Percentiles rank a stretch among this genome's conserved stretches.
These are phyloP conservation scores for Apodemus agrarius DNA, from an alignment of 2,797 vertebrate species.

Conservation along the genomic window DNA sequence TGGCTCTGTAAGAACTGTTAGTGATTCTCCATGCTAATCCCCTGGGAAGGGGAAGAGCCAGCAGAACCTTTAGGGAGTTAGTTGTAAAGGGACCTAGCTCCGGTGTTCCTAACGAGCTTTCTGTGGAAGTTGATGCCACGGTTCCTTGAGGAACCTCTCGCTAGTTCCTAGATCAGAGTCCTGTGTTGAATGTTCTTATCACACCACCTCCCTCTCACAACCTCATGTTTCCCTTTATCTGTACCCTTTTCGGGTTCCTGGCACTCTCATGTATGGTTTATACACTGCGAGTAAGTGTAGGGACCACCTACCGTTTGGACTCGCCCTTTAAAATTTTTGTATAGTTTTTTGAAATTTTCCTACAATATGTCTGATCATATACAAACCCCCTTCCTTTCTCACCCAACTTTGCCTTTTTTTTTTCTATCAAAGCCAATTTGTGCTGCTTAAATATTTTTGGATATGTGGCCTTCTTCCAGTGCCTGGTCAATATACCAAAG, in stretches of 20 bases:
- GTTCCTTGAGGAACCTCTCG: neutral
- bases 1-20: neutral
- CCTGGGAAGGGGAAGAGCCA: constrained; percentile 2
- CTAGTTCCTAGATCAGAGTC: neutral
- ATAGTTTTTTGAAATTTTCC: neutral
- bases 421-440: neutral
- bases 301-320: neutral
- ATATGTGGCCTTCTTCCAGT: neutral
- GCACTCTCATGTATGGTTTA: neutral
- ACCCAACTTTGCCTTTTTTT: neutral
- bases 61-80: neutral
- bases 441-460: neutral
- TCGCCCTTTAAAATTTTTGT: neutral
- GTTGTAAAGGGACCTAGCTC: neutral
- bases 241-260: neutral
- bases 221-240: neutral
- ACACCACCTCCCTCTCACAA: neutral
- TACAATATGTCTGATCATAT: neutral
- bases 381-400: neutral
- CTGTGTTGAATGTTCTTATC: neutral
- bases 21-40: neutral
- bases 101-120: neutral
- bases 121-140: neutral
- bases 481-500: no score
- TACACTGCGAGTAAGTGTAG: neutral